A percentile compares a stretch with the other conserved stretches of the same genome.
Conservation (phyloP, 2,888 invertebrate genomes). For the Balanococcus diminutus region DNA sequence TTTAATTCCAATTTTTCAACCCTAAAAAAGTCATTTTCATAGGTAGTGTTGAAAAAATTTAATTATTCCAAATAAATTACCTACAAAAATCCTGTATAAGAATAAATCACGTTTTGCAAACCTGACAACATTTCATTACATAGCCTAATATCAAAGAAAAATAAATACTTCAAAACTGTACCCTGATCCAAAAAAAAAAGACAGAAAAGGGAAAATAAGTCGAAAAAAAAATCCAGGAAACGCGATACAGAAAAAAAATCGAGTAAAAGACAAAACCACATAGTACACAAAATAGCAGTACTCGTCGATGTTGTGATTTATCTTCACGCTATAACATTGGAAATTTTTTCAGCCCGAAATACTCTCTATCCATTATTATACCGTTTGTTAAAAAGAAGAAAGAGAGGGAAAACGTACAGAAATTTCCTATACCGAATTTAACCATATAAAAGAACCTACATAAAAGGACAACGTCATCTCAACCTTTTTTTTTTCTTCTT, state of each 20-base stretch:
- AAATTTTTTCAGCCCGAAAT: neutral
- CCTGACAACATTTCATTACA: too few relatives aligned
- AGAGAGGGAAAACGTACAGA: neutral
- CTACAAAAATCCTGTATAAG: too few relatives aligned
- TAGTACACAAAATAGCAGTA: neutral
- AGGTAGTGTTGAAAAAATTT: too few relatives aligned
- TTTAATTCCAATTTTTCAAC: too few relatives aligned
- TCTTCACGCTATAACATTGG: neutral
- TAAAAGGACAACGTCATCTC: neutral
- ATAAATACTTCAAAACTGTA: neutral
- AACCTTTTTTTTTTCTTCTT: neutral
- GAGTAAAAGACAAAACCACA: neutral
- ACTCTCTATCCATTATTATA: neutral
- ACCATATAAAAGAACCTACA: neutral
- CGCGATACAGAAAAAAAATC: neutral
- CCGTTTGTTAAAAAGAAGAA: neutral
- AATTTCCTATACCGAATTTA: conserved; percentile 20
- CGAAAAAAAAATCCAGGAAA: too few relatives aligned
- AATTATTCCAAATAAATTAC: too few relatives aligned
- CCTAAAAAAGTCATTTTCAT: too few relatives aligned
- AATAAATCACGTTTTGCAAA: too few relatives aligned
- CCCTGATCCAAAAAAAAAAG: neutral
- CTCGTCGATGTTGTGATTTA: conserved; percentile 28
- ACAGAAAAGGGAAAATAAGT: too few relatives aligned
- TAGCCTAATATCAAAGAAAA: too few relatives aligned